phyloP scores from a whole-genome alignment of 1,140 invertebrate genomes.

The Streblospio benedicti region DNA sequence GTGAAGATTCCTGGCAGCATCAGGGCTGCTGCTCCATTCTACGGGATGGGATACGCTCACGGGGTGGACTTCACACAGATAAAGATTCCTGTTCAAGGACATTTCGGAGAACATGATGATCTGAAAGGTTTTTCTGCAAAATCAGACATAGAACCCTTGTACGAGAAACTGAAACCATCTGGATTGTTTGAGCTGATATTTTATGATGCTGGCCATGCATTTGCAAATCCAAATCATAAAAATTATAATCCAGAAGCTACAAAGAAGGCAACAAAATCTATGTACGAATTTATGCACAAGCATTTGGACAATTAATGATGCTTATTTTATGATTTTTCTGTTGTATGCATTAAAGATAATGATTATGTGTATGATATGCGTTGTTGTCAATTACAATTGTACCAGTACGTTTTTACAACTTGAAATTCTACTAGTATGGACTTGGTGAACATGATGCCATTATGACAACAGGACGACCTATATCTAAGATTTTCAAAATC shows the following conservation, averaged over 20 bases:
- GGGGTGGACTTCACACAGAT: constrained; percentile 32
- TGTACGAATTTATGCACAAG: not conserved
- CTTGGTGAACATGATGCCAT: too few relatives aligned
- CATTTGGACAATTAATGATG: too few relatives aligned
- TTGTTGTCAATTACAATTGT: too few relatives aligned
- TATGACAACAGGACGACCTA: too few relatives aligned
- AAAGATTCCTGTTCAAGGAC: constrained; percentile 32
- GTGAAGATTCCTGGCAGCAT: constrained; percentile 26
- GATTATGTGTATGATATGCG: too few relatives aligned
- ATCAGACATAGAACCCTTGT: too few relatives aligned
- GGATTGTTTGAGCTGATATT: not conserved
- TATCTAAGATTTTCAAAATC: too few relatives aligned
- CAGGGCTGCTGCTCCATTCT: constrained; percentile 35
- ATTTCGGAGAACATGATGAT: constrained; percentile 34
- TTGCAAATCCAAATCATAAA: not conserved
- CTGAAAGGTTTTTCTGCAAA: constrained; percentile 20
- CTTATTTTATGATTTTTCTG: too few relatives aligned
- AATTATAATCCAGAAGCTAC: not conserved
- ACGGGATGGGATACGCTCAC: constrained; percentile 29
- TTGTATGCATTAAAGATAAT: too few relatives aligned
- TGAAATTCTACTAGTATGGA: too few relatives aligned
- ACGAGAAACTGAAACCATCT: not conserved
- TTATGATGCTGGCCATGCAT: not conserved
- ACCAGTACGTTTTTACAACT: too few relatives aligned
- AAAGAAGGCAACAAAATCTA: not conserved